phyloP scores from a whole-genome alignment of 2,888 invertebrate species.

The Eugnorisma glareosa region DNA sequence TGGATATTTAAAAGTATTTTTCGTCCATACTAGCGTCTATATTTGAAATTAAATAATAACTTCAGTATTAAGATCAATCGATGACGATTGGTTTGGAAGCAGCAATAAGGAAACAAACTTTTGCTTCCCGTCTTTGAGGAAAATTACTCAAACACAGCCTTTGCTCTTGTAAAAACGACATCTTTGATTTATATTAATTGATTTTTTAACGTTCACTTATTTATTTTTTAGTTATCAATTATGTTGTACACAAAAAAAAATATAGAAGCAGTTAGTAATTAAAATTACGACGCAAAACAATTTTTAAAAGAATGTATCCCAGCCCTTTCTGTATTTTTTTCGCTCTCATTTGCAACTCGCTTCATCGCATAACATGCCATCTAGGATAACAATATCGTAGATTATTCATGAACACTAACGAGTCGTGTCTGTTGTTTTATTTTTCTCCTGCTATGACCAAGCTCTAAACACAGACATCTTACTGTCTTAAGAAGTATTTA shows the following conservation, averaged over 20 bases:
- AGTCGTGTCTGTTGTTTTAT: conserved; percentile 58
- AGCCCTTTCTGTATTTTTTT: neutral
- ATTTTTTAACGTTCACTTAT: neutral
- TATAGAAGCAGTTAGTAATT: neutral
- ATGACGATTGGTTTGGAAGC: neutral
- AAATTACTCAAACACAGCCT: conserved; percentile 6
- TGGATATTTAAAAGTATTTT: neutral
- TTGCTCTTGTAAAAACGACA: neutral
- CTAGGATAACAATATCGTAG: conserved; percentile 38
- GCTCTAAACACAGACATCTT: conserved; percentile 21
- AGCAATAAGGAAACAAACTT: conserved; percentile 31
- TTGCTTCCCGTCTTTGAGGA: conserved; percentile 16
- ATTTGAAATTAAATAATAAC: conserved; percentile 1
- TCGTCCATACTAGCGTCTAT: neutral
- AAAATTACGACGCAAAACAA: neutral
- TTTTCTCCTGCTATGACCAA: conserved; percentile 17
- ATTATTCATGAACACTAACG: conserved; percentile 76
- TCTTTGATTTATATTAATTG: neutral
- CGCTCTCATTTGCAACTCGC: neutral
- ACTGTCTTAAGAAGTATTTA: neutral
- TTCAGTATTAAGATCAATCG: conserved; percentile 14
- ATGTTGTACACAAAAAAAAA: neutral
- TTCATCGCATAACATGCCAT: conserved; percentile 20
- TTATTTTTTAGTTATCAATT: neutral
- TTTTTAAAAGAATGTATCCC: neutral